Base-by-base conservation (phyloP, 2,888 invertebrate genomes). In the Drymonia ruficornis region DNA sequence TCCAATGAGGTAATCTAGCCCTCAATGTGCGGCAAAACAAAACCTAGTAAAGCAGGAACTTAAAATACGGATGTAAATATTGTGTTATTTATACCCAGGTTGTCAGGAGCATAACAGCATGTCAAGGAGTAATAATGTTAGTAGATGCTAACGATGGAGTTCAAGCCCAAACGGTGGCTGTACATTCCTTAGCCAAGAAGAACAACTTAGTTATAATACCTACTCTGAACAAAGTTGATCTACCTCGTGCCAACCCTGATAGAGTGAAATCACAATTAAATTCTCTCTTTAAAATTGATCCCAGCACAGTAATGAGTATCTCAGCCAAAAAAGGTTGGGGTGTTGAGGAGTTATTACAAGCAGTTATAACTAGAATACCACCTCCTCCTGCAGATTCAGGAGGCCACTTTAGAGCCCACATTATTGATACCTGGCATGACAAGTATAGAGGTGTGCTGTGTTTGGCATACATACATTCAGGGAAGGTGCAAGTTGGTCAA, bases 101-200 rank as follows among this genome's bases (percentile, higher is more conserved):
- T 63, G 95, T 97, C 0, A 93, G 99, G 53, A 99, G 99, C 49
- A 93, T 99, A 53, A 94, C 96, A 56, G 98, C 98, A 48, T 99
- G 98, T 80, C 98, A 99, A 93, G 99, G 99, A 11, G 99, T 98
- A 0, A 95, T 99, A 63, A 92, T 99, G 53, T 88, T 99, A 50
- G 98, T 99, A 0, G 99, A 99, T 91, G 98, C 99, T 0, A 99
- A 98, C 87, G 98, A 98, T 93, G 97, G 97, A 9, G 96, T 99
- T 2, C 98, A 99, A 91, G 99, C 99, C 0, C 99, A 99, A 89
- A 99, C 99, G 0, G 98, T 99, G 1, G 99, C 99, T 15, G 99
- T 99, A 76, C 99, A 98, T 88, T 96, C 97, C 81, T 87, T 99
- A 61, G 99, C 99, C 0, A 96, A 96, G 86, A 95, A 95, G 50